Evolutionary conservation across 2,113 vertebrate genomes (phyloP), one percentile per base, ranked within the genome.

Genomic region (Cololabis saira): DNA sequence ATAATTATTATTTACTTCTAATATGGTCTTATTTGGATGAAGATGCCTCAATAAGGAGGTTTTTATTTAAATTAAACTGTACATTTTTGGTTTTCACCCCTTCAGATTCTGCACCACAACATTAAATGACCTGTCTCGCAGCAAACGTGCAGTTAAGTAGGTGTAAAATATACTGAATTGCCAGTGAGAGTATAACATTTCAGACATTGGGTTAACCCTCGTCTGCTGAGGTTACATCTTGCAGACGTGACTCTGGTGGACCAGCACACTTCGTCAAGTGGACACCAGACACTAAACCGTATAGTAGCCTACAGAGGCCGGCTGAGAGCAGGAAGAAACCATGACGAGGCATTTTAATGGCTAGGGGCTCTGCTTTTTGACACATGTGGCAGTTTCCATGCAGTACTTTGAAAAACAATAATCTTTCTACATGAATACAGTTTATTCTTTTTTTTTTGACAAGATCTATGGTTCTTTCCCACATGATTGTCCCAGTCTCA

Each of bases 281-380:
- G 71, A 89, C 71, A 80, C 67, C 74, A 68, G 63, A 58, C 27
- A 30, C 37, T 87, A 88, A 87, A 89, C 68, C 72, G 73, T 84
- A 83, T 86, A 49, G 73, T 78, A n/a, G n/a, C n/a, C n/a, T n/a
- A 76, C 14, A 66, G 55, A 75, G 82, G 79, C 78, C 61, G 22
- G 60, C 45, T 33, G 71, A 78, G 84, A 78, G 59, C 53, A 57
- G 48, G 60, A 78, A 33, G 54, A 81, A 74, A 49, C 41, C 76
- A 62, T 40, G 14, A 66, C 61, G 50, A 85, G 82, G 53, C 45
- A 54, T 55, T 43, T 54, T 43, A 19, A 21, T 47, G 22, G 33
- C 56, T 69, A 63, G 61, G 48, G 42, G 63, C 30, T 67, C 5
- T 66, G 52, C 51, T 60, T 60, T 53, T 48, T 61, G 71, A 67